Evolutionary conservation across 64 coral and sea anemone species (phyloP).

Genomic region (Stichodactyla mertensii): DNA sequence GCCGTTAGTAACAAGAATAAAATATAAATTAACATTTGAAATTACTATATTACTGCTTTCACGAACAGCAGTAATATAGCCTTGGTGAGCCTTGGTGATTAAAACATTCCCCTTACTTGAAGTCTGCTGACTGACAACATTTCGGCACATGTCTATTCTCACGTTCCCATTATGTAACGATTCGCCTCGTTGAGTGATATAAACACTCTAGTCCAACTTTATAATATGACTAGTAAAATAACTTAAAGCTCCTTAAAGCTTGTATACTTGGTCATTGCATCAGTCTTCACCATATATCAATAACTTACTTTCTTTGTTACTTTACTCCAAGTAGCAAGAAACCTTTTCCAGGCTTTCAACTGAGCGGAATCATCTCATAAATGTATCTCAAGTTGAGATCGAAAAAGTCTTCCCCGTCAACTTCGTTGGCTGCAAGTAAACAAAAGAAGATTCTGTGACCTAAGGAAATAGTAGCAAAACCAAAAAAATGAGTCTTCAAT

Average conservation of each 20-base stretch:
- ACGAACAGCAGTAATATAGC: no score
- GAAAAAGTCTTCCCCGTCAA: slow-evolving; percentile 7
- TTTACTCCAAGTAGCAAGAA: background rate
- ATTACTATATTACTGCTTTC: no score
- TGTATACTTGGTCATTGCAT: background rate
- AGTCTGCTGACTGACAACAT: no score
- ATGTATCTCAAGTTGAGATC: background rate
- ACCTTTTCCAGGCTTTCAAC: background rate
- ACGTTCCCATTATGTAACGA: no score
- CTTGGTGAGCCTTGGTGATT: no score
- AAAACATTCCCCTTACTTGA: no score
- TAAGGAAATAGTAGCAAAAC: no score
- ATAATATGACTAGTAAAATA: background rate
- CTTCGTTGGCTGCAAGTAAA: background rate
- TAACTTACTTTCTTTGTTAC: background rate
- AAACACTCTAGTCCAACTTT: background rate
- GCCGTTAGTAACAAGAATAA: no score
- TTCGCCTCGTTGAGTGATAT: background rate
- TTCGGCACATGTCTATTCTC: no score
- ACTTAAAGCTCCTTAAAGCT: background rate
- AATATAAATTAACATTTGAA: no score
- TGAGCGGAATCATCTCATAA: background rate
- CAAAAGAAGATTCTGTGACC: no score
- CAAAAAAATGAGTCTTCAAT: no score
- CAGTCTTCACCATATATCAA: background rate